Conservation (phyloP, 2,113 vertebrate species). For the Anas platyrhynchos region DNA sequence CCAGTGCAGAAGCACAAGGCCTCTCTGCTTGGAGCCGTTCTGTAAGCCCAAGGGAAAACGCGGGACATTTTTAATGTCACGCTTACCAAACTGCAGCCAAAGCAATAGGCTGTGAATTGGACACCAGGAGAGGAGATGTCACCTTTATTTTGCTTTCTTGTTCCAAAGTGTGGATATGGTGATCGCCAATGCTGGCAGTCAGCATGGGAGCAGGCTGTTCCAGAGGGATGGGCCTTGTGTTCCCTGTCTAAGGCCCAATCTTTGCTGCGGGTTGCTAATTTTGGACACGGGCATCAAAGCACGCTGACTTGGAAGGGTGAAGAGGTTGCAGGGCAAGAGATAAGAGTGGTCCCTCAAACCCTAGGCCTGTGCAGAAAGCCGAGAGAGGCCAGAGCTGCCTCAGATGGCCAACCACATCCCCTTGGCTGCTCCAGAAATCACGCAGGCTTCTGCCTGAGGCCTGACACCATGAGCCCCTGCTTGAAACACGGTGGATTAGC, state of each 20-base stretch:
- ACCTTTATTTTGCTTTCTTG: neutral
- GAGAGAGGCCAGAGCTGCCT: neutral
- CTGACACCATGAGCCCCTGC: neutral
- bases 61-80: neutral
- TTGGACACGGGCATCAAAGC: neutral
- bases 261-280: neutral
- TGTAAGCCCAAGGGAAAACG: neutral
- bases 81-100: neutral
- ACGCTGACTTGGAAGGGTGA: neutral
- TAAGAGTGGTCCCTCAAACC: neutral
- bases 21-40: neutral
- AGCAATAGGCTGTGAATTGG: neutral
- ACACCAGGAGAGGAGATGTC: neutral
- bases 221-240: neutral
- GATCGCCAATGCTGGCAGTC: neutral
- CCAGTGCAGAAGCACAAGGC: neutral
- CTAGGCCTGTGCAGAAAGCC: neutral
- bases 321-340: neutral
- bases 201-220: neutral
- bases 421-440: neutral
- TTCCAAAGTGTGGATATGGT: fast-evolving
- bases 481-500: neutral
- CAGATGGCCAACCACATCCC: fast-evolving
- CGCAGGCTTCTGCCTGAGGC: neutral
- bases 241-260: neutral